Evolutionary conservation across 2,888 invertebrate species (phyloP), one percentile per base, ranked within the genome.

Genomic region (Campoplex capitator): DNA sequence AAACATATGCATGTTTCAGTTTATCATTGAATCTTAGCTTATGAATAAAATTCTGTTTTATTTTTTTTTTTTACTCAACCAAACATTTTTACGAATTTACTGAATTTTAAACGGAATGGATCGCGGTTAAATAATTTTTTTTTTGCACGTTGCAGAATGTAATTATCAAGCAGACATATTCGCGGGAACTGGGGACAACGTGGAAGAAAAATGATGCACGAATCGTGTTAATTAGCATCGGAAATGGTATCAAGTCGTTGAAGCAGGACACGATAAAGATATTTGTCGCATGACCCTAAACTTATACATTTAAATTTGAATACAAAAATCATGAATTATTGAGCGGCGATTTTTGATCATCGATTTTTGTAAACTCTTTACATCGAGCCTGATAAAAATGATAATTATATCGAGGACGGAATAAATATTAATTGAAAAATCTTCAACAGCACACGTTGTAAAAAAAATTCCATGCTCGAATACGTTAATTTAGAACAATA

Each of bases 201-300:
- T 16, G 11, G 68, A 78, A 11, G 11, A 11, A 54, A 38, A 67
- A 42, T n/a, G 35, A 38, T 3, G 51, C 77, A 68, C 68, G 62
- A 23, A 58, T 38, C 68, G 58, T 54, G 54, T 58, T 76, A 32
- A 35, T 58, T 16, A 58, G 23, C 67, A 68, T 74, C 68, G 76
- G 56, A 77, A 82, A 73, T 78, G 28, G 48, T 78, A 81, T 68
- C 58, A 18, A 54, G 62, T 28, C 67, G 68, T 23, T 23, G 38
- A 54, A 54, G 67, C 42, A 32, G 65, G 13, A 62, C 56, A 83
- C 77, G 79, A 70, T 54, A 45, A 32, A 54, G 62, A 42, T 32
- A 62, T 45, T 54, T 38, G 32, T 38, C 58, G 77, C 51, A 68
- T 51, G 74, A 67, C 68, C 67, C 67, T 62, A 54, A 75, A 79